Evolutionary conservation across 2,797 vertebrate species (phyloP).

Genomic region (Nasua narica): DNA sequence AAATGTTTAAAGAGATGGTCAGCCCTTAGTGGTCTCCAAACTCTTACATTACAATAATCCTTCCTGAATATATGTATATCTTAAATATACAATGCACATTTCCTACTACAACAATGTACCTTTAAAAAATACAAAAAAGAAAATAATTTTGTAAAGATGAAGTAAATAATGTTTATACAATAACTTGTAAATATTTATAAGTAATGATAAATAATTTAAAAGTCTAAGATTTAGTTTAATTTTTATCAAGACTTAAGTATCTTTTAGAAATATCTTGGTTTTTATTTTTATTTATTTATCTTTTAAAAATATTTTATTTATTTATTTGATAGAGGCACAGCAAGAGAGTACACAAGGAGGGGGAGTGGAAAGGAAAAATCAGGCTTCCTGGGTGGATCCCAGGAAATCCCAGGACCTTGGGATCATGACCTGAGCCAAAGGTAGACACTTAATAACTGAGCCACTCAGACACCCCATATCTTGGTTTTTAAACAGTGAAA

Average conservation of each 20-base stretch:
- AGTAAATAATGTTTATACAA: background rate
- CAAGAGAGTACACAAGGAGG: no score
- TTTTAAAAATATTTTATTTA: no score
- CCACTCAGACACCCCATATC: no score
- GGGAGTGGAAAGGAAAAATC: no score
- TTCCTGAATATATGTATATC: background rate
- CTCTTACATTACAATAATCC: background rate
- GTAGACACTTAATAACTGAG: no score
- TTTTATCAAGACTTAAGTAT: background rate
- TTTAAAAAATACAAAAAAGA: background rate
- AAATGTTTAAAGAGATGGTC: background rate
- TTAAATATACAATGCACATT: background rate
- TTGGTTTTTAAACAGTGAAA: background rate
- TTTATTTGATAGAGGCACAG: no score
- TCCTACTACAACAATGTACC: background rate
- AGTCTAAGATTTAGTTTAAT: background rate
- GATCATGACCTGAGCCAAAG: no score
- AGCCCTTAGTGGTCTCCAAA: background rate
- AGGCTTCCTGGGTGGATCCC: no score
- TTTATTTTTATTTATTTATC: background rate
- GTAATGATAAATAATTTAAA: background rate
- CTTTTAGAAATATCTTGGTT: background rate
- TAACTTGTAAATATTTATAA: background rate
- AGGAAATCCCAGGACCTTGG: no score
- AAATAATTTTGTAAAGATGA: background rate